These are phyloP conservation scores for Oligia fasciuncula DNA, from an alignment of 2,888 invertebrate species.

Conservation along the genomic window DNA sequence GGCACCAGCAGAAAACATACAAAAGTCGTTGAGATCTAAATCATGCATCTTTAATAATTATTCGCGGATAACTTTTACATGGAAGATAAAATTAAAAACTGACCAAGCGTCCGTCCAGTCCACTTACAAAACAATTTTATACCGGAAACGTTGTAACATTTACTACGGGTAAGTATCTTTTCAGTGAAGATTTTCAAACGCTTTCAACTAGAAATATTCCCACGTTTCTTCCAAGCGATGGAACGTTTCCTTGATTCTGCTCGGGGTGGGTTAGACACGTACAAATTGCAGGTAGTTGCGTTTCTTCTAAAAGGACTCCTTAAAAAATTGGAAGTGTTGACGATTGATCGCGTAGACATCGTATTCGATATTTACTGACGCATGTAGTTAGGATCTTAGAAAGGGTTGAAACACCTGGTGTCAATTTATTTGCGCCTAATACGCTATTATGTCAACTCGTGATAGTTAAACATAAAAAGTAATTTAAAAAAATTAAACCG, in stretches of 20 bases:
- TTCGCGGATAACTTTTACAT: not conserved
- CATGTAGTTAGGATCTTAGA: slow-evolving; percentile 17
- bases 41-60: not conserved
- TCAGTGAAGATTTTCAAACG: slow-evolving; percentile 41
- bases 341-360: slow-evolving; percentile 57
- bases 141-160: slow-evolving; percentile 1
- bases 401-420: slow-evolving; percentile 33
- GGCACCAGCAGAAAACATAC: no score
- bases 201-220: slow-evolving; percentile 49
- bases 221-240: slow-evolving; percentile 47
- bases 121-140: slow-evolving; percentile 18
- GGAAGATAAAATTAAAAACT: not conserved
- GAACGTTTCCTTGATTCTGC: slow-evolving; percentile 57
- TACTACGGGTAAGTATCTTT: slow-evolving; percentile 18
- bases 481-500: no score
- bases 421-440: not conserved
- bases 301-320: slow-evolving; percentile 54
- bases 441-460: not conserved
- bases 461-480: no score
- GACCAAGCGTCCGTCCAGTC: not conserved
- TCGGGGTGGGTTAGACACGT: slow-evolving; percentile 54
- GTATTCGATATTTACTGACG: slow-evolving; percentile 34
- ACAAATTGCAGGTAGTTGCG: slow-evolving; percentile 62
- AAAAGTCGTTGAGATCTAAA: not conserved
- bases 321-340: slow-evolving; percentile 64